Base-by-base conservation (phyloP, 2,888 invertebrate genomes). In the Cordilura impudica region DNA sequence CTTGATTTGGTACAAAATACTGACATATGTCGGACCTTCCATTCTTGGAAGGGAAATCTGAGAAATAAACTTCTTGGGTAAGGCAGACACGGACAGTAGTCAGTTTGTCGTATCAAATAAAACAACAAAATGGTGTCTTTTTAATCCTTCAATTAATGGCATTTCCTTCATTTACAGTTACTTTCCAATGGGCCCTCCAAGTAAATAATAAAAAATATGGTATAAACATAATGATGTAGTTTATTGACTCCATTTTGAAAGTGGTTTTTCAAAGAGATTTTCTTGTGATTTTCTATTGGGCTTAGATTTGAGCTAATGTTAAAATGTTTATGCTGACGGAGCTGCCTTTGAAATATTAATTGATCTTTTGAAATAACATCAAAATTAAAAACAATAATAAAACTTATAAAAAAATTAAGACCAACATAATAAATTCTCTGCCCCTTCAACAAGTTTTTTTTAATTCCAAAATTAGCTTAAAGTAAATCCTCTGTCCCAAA, bases 191-290 rank as follows among this genome's bases (percentile, higher is more conserved):
- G 2, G 4, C 35, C 12, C 35, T 10, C 35, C 12, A n/a, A 12
- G 2, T 2, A 12, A 12, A 35, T n/a, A n/a, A n/a, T n/a, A n/a
- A n/a, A 4, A 12, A 1, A 39, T 1, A 19, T 56, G 61, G 10
- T 47, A 8, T 18, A 56, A 39, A 16, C 14, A 18, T 12, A 8
- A 19, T 35, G 45, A 53, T 83, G 81, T 86, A 85, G 86, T 87
- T 87, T 87, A 87, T 87, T 87, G 85, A 87, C 87, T 87, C 82
- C 84, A 84, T 84, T 83, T 81, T 82, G 86, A 84, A 85, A 87
- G 86, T 87, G 85, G 85, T 85, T 87, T 56, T 87, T 83, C 84
- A 79, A 78, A 84, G 85, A 85, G 87, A 87, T 87, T 86, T 86
- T 78, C 78, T 82, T 83, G 83, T 84, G 84, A 82, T 84, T 85